Evolutionary conservation across 2,888 invertebrate genomes (phyloP), one percentile per base, ranked within the genome.

Genomic region (Agrochola macilenta): DNA sequence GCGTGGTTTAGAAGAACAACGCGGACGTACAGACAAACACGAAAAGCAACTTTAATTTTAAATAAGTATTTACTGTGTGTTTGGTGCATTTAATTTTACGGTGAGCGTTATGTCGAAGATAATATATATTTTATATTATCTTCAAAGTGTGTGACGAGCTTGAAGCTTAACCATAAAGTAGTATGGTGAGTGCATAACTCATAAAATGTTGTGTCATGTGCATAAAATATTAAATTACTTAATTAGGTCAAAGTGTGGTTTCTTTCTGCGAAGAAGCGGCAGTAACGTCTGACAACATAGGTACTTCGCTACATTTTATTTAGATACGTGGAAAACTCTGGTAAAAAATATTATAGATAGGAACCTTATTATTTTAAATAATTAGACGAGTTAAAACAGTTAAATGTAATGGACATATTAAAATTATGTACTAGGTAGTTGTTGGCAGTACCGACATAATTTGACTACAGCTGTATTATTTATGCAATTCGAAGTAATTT

Each of bases 211-310:
- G 78, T 87, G 85, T 81, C 81, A 83, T 83, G 81, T 80, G 85
- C 83, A 80, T 87, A 83, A 85, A 88, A 88, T 89, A 90, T 90
- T 81, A 69, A 79, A 81, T 83, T 87, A 87, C 79, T 78, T 85
- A 81, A 86, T 88, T 85, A 87, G 78, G 82, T 82, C 80, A 78
- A 75, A 35, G 60, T n/a, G 69, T 68, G 89, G 89, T 85, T 88
- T 87, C 86, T 79, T 90, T 88, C 87, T 74, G 49, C 79, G 85
- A 83, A 87, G 74, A 69, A 80, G 82, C 79, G 64, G 63, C 69
- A 75, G 69, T 79, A 74, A 78, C 74, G 69, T 73, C 58, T 26
- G 60, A 60, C n/a, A 39, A 52, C 23, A 14, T 57, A n/a, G 5
- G 26, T 26, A 75, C 26, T 26, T 52, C 12, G 68, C 20, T 65